Conservation (phyloP, 2,797 vertebrate species). For the Enteromius unitaeniatus region DNA sequence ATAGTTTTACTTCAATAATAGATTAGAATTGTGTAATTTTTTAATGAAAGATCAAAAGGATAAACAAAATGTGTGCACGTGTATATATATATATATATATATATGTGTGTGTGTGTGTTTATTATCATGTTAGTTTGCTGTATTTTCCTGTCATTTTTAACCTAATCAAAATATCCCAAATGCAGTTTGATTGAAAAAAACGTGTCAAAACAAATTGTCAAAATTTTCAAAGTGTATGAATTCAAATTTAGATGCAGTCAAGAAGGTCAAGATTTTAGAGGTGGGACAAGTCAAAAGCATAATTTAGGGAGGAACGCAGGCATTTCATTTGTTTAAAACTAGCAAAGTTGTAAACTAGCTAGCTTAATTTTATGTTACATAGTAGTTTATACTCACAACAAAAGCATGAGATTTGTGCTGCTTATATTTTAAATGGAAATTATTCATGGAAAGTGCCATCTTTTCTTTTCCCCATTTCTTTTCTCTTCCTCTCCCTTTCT, state of each 20-base stretch:
- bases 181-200: too few species aligned
- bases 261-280: neutral
- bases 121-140: too few species aligned
- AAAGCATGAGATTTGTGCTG: neutral
- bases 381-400: neutral
- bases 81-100: too few species aligned
- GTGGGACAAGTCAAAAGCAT: neutral
- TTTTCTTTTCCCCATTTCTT: slow-evolving; percentile 1
- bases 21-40: too few species aligned
- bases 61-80: too few species aligned
- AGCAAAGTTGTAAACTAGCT: neutral
- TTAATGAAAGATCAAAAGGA: too few species aligned
- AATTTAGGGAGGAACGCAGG: neutral
- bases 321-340: neutral
- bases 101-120: too few species aligned
- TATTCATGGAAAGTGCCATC: slow-evolving; percentile 10
- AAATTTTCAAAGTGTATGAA: neutral
- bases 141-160: too few species aligned
- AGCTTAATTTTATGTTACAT: neutral
- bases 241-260: neutral
- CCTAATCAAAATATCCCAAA: too few species aligned
- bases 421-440: neutral
- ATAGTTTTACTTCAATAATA: too few species aligned
- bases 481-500: slow-evolving; percentile 2
- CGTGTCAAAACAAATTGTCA: too few species aligned